Evolutionary conservation across 2,888 invertebrate genomes (phyloP).

Genomic region (Apotomis capreana): DNA sequence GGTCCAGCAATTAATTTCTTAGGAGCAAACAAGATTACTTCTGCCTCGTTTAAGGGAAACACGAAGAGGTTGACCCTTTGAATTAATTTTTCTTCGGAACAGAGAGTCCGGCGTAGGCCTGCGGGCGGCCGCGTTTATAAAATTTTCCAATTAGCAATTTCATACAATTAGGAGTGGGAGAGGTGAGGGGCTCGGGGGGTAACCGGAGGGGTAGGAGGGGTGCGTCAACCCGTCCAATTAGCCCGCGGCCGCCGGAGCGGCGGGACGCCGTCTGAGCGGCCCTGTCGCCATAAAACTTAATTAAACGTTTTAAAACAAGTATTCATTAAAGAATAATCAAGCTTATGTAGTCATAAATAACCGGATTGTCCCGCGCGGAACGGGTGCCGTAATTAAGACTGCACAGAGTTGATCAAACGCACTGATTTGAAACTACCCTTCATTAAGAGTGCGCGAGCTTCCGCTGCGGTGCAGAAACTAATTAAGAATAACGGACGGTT

Average conservation of each 20-base stretch:
- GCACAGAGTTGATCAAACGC: conserved; percentile 84
- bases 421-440: conserved; percentile 84
- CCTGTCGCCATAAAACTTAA: conserved; percentile 85
- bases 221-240: conserved; percentile 83
- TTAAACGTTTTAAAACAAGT: conserved; percentile 85
- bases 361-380: conserved; percentile 83
- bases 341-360: conserved; percentile 85
- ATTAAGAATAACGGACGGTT: conserved; percentile 84
- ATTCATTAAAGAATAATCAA: conserved; percentile 85
- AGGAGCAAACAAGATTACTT: conserved; percentile 42
- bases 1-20: conserved; percentile 45
- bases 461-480: conserved; percentile 84
- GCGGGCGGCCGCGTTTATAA: conserved; percentile 81
- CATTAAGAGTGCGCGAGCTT: conserved; percentile 81
- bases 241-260: conserved; percentile 81
- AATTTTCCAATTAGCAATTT: conserved; percentile 84
- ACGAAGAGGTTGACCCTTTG: conserved; percentile 56
- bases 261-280: conserved; percentile 78
- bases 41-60: conserved; percentile 46
- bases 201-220: conserved; percentile 60
- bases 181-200: conserved; percentile 55
- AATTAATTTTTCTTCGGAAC: conserved; percentile 60
- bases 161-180: conserved; percentile 80
- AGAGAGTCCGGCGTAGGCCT: conserved; percentile 64
- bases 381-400: conserved; percentile 83